Conservation (phyloP, 1,140 invertebrate genomes). For the Ditylenchus dipsaci region DNA sequence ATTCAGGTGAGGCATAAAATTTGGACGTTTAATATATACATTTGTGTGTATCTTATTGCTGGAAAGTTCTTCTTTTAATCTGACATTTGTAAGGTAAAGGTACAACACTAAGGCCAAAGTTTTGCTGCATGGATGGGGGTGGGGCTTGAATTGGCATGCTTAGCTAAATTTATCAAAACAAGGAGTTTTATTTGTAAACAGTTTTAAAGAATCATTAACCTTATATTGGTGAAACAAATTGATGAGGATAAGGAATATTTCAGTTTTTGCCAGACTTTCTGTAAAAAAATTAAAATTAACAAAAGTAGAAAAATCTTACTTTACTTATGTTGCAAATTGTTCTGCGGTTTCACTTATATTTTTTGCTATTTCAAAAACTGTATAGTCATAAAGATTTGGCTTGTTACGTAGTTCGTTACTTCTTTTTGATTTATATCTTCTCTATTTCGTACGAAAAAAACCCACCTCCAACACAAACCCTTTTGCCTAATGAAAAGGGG, state of each 20-base stretch:
- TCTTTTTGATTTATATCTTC: too few species aligned
- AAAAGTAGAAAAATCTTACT: too few species aligned
- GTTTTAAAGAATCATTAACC: neutral
- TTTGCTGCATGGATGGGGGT: conserved; percentile 13
- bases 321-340: too few species aligned
- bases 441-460: too few species aligned
- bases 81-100: conserved; percentile 14
- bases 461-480: neutral
- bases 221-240: conserved; percentile 31
- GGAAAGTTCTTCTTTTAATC: conserved; percentile 8
- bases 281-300: too few species aligned
- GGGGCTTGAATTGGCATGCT: conserved; percentile 2
- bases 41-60: too few species aligned
- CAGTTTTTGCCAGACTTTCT: conserved; percentile 11
- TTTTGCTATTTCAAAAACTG: too few species aligned
- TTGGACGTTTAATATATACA: too few species aligned
- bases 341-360: too few species aligned
- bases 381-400: too few species aligned
- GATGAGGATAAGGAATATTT: conserved; percentile 20
- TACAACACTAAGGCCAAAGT: conserved; percentile 10
- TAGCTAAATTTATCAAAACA: conserved; percentile 3
- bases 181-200: neutral
- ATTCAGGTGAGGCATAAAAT: too few species aligned
- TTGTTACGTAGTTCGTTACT: too few species aligned
- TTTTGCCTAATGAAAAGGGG: conserved; percentile 4